Evolutionary conservation across 2,888 invertebrate species (phyloP), one percentile per base, ranked within the genome.

Genomic region (Rhynchonema sp.): DNA sequence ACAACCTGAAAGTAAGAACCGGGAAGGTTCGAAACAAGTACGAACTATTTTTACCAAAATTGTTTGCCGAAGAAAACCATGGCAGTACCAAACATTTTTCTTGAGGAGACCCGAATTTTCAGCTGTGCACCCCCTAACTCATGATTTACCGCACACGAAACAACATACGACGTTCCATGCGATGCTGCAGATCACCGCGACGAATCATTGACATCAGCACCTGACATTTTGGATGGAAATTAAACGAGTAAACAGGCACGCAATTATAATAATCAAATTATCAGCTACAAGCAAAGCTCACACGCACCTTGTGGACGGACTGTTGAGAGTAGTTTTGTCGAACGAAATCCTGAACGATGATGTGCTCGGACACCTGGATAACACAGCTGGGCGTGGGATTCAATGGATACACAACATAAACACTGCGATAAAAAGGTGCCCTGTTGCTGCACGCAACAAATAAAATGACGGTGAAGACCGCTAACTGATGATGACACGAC

Each of bases 91-190:
- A n/a, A n/a, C n/a, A n/a, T n/a, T n/a, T n/a, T n/a, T n/a, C n/a
- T n/a, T 38, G 38, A 38, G 9, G 9, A 13, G 38, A 38, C 38
- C 38, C 20, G 38, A 38, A 38, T 13, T 38, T 38, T 38, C 9
- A 38, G 9, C 20, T 38, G 38, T 13, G 13, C 13, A 20, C 38
- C 9, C 20, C 13, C 9, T 38, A 38, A 38, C 9, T 38, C 38
- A 38, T 13, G 38, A 2, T 59, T 58, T 78, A 91, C 70, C 86
- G 85, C 49, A 96, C 79, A 65, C 98, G 81, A 76, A 88, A 94
- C 26, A 98, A 79, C 87, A 96, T 89, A 79, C 91, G 92, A 60
- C 96, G 80, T 75, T 98, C 96, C 81, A 91, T 83, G 59, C 94
- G 82, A 76, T 94, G 89, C 70, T 96, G 94, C 56, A 99, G 76